Evolutionary conservation across 2,113 vertebrate genomes (phyloP), one percentile per base, ranked within the genome.

Genomic region (Halichoerus grypus): DNA sequence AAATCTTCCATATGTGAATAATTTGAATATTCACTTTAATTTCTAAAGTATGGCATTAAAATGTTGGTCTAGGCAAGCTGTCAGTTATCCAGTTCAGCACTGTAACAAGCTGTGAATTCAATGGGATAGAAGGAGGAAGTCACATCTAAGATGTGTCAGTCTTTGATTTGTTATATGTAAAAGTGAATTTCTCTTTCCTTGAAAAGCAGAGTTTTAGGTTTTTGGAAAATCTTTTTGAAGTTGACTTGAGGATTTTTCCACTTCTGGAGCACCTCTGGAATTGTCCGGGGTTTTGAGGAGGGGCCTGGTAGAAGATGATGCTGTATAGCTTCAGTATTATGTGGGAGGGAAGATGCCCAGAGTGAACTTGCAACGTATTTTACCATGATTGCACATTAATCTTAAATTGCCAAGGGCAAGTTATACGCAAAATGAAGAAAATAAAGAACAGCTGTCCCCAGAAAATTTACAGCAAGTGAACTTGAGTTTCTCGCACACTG

Each of bases 391-490:
- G 96, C 65, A 74, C 88, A 97, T 97, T 86, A 97, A 95, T 97
- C 97, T 92, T 96, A 93, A 94, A 74, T 86, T 76, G 81, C 97
- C 95, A 94, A 98, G 98, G 94, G 94, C 95, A 95, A 97, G 79
- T 97, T 98, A 77, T 81, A 33, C 96, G 98, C 89, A 5, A 94
- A 91, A 98, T 82, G 96, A 96, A 97, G 97, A 98, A 98, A 98
- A 97, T 97, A 98, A 94, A 96, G 98, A 98, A 98, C 98, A 98
- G 98, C 98, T 98, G 98, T 98, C 97, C 97, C 97, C 92, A 59
- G 97, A 97, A 98, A 98, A 98, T 97, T 83, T 31, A 53, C 69
- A 98, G 97, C 97, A 97, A 98, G 96, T 77, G 80, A 98, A 97
- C 94, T 97, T 95, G 92, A 85, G 97, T 98, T 98, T 98, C 87